Conservation (phyloP, 2,888 invertebrate genomes). For the Drosophila niveifrons region DNA sequence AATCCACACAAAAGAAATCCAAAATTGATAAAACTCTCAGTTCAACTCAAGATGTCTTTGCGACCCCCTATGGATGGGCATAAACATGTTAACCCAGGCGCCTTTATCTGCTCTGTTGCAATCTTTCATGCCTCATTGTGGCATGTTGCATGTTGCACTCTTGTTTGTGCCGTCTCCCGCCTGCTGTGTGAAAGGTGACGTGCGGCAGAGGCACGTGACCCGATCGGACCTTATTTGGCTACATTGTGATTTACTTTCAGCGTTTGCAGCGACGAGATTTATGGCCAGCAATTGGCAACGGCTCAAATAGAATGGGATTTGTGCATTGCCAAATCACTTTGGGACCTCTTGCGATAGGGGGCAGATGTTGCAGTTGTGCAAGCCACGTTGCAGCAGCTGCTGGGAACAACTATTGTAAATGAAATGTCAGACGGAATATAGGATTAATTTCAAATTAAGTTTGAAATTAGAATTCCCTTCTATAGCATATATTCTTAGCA, state of each 20-base stretch:
- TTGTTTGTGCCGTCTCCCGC: conserved; percentile 24
- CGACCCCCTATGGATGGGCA: conserved; percentile 37
- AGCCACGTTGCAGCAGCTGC: neutral
- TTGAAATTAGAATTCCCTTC: neutral
- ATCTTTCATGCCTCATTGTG: conserved; percentile 55
- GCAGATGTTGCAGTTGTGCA: conserved; percentile 25
- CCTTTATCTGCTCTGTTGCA: conserved; percentile 51
- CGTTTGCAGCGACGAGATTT: conserved; percentile 38
- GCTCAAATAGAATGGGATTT: conserved; percentile 20
- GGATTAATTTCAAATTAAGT: neutral
- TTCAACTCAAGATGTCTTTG: conserved; percentile 30
- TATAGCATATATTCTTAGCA: too few relatives aligned
- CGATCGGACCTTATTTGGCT: conserved; percentile 40
- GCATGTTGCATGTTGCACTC: conserved; percentile 43
- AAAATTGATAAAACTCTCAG: conserved; percentile 42
- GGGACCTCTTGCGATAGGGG: neutral
- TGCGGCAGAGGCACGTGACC: conserved; percentile 42
- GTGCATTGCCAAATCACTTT: conserved; percentile 7
- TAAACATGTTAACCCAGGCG: conserved; percentile 42
- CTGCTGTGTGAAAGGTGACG: conserved; percentile 46
- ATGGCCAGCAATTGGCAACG: conserved; percentile 33
- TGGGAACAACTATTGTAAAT: neutral
- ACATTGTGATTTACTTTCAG: conserved; percentile 16
- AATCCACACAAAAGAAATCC: conserved; percentile 19
- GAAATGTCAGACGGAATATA: conserved; percentile 8